Evolutionary conservation across 92 coral and sea anemone species (phyloP).

Genomic region (Phenganax marumi): DNA sequence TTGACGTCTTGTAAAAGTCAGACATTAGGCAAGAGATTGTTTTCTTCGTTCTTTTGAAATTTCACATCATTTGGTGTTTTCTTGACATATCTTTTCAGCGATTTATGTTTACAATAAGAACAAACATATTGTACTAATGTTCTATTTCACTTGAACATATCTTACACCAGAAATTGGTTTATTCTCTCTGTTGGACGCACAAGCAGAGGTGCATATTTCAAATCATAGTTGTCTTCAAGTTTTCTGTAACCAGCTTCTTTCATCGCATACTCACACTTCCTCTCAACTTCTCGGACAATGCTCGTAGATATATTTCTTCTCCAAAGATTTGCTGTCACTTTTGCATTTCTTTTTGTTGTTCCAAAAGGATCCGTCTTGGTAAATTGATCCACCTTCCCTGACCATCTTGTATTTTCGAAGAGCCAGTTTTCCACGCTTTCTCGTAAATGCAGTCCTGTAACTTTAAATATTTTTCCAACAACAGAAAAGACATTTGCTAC

Average conservation of each 20-base stretch:
- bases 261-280: conserved; percentile 68
- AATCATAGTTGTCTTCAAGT: not conserved
- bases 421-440: conserved; percentile 54
- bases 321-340: conserved; percentile 63
- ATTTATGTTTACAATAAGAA: too few relatives aligned
- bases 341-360: conserved; percentile 60
- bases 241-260: conserved; percentile 20
- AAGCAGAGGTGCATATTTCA: not conserved
- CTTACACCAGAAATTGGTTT: not conserved
- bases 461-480: conserved; percentile 56
- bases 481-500: conserved; percentile 42
- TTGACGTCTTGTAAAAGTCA: too few relatives aligned
- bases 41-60: too few relatives aligned
- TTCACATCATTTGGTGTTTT: too few relatives aligned
- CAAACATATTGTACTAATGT: too few relatives aligned
- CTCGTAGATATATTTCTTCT: conserved; percentile 43
- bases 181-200: conserved; percentile 1
- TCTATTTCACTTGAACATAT: not conserved
- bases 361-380: conserved; percentile 53
- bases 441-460: conserved; percentile 60
- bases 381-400: not conserved
- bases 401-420: conserved; percentile 35
- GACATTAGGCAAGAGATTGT: too few relatives aligned
- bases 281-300: conserved; percentile 56
- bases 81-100: too few relatives aligned